Evolutionary conservation across 2,113 vertebrate genomes (phyloP).

Genomic region (Centropus bengalensis): DNA sequence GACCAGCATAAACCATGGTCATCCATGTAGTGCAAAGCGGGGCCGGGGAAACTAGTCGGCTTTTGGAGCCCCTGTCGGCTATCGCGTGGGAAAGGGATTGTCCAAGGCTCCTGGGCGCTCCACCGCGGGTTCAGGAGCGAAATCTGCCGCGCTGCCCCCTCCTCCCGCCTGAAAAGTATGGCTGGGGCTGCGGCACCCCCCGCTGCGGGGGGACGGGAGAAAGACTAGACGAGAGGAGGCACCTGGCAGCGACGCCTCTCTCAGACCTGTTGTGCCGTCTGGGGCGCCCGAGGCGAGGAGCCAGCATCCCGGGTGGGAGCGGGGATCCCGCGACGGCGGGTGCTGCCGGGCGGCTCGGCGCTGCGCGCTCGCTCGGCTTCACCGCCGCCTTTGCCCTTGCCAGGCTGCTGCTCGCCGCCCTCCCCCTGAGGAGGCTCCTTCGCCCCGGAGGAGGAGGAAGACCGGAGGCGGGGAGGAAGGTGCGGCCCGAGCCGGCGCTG

Average conservation of each 20-base stretch:
- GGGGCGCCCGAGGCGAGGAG: neutral
- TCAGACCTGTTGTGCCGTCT: neutral
- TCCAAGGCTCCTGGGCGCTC: neutral
- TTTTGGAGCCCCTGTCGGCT: neutral
- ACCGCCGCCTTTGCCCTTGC: constrained; percentile 39
- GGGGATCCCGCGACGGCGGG: no score
- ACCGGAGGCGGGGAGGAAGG: constrained; percentile 14
- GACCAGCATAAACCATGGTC: neutral
- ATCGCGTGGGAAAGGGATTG: neutral
- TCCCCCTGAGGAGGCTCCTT: constrained; percentile 52
- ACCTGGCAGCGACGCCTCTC: neutral
- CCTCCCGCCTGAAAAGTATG: neutral
- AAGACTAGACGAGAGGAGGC: neutral
- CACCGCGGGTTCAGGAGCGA: neutral
- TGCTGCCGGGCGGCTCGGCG: neutral
- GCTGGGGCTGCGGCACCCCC: neutral
- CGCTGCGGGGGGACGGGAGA: neutral
- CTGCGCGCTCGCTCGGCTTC: neutral
- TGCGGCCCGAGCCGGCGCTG: constrained; percentile 13
- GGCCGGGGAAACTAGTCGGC: neutral
- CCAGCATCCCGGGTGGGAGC: neutral
- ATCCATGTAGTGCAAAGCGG: neutral
- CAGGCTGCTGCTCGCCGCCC: constrained; percentile 59
- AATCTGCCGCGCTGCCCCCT: neutral
- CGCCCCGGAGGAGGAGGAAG: neutral